Base-by-base conservation (phyloP, 2,797 vertebrate genomes). In the Chaenodraco wilsoni region DNA sequence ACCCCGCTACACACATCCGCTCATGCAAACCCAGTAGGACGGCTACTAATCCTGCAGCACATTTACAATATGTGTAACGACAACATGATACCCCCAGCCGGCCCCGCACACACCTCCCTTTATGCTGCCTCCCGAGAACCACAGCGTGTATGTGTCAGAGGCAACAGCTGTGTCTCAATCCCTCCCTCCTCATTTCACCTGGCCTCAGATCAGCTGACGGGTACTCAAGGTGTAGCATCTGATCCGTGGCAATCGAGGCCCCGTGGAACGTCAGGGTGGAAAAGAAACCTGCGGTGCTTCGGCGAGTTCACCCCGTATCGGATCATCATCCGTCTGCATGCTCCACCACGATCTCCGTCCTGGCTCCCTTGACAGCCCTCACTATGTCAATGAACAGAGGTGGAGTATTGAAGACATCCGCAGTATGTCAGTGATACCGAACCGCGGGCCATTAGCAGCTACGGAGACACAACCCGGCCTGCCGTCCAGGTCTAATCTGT, bases 161-260 rank as follows among this genome's bases (percentile, higher is more conserved):
- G 84, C 79, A 89, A 85, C 92, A 93, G 94, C 94, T 95, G 91
- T 87, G 75, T 52, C 91, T 82, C 75, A 86, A 66, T 87, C 89
- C 93, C 87, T 67, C 84, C 69, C 72, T 73, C 58, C 67, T 52
- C 21, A 41, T 58, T 77, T 88, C 85, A 84, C 82, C 86, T 90
- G 83, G 79, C 60, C 51, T 65, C 44, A 31, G 65, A 83, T 86
- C 82, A 83, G 82, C 81, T 85, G 71, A 77, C 70, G 57, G 61
- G 9, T 41, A 1, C 55, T 49, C 33, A 2, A 5, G 59, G 41
- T 41, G 7, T 46, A 65, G 67, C 61, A 62, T 73, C 70, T 75
- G 77, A 84, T 87, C 68, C 33, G 5, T 12, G 74, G 49, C 52
- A 60, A 54, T 65, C 6, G 15, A 31, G 55, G 77, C 65, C 43